phyloP scores from a whole-genome alignment of 2,797 vertebrate genomes.

The Odontamblyopus lacepedii region DNA sequence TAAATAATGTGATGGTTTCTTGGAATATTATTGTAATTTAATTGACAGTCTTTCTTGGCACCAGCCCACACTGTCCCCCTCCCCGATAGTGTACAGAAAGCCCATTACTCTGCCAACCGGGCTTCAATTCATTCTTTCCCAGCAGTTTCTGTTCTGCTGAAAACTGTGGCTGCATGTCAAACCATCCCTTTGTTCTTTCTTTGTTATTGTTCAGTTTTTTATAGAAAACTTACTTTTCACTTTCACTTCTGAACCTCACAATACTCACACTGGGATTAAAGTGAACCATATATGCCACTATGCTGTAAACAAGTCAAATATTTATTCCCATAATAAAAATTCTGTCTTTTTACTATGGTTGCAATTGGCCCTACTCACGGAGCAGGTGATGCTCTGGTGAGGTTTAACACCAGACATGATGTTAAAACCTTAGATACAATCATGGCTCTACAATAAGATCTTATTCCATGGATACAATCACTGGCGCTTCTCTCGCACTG shows the following conservation, averaged over 20 bases:
- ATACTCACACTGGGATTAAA: constrained; percentile 12
- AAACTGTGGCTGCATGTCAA: constrained; percentile 10
- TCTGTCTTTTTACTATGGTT: not conserved
- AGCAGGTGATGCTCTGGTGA: too few species aligned
- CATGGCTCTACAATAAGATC: too few species aligned
- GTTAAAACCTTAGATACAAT: too few species aligned
- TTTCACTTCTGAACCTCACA: not conserved
- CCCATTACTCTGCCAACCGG: not conserved
- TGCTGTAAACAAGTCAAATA: not conserved
- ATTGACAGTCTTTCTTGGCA: not conserved
- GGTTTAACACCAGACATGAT: too few species aligned
- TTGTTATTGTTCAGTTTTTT: constrained; percentile 5
- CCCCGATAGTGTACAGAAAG: not conserved
- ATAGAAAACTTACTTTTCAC: constrained; percentile 1
- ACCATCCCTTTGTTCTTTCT: constrained; percentile 13
- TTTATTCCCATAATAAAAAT: not conserved
- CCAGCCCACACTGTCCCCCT: not conserved
- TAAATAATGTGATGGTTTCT: not conserved
- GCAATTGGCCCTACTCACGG: too few species aligned
- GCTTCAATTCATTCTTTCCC: constrained; percentile 3
- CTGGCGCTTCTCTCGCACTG: too few species aligned
- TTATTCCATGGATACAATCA: too few species aligned
- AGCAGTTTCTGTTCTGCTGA: not conserved
- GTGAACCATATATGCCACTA: not conserved
- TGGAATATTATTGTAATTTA: not conserved